These are phyloP conservation scores for Uropsilus gracilis DNA, from an alignment of 2,113 vertebrate species.

Conservation along the genomic window DNA sequence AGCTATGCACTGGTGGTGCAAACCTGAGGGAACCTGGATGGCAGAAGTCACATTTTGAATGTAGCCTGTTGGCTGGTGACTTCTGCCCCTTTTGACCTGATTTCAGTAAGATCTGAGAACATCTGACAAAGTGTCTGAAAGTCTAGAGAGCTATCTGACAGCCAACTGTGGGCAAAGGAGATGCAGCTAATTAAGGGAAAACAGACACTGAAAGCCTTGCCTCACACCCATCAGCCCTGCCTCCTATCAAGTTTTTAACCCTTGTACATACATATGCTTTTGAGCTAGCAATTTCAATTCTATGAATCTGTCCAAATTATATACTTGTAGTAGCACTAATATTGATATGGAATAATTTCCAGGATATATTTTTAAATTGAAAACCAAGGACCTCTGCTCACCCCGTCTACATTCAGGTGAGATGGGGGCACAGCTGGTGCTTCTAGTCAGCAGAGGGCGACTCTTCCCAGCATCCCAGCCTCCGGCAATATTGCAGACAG, in stretches of 20 bases:
- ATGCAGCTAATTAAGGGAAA: not conserved
- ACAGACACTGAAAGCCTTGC: not conserved
- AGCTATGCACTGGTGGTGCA: too few relatives aligned
- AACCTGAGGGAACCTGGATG: too few relatives aligned
- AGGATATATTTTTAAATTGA: constrained; percentile 15
- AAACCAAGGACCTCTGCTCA: too few relatives aligned
- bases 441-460: too few relatives aligned
- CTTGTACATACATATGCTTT: not conserved
- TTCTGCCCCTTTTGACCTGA: too few relatives aligned
- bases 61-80: too few relatives aligned
- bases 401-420: too few relatives aligned
- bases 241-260: not conserved
- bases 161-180: not conserved
- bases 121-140: not conserved
- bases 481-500: too few relatives aligned
- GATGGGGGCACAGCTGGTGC: too few relatives aligned
- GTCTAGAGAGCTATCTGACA: not conserved
- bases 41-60: too few relatives aligned
- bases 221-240: not conserved
- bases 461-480: too few relatives aligned
- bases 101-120: not conserved
- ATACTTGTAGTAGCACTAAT: not conserved
- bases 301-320: not conserved
- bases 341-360: not conserved
- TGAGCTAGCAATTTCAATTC: not conserved